Evolutionary conservation across 2,797 vertebrate species (phyloP), one percentile per base, ranked within the genome.

Genomic region (Hydrolagus colliei): DNA sequence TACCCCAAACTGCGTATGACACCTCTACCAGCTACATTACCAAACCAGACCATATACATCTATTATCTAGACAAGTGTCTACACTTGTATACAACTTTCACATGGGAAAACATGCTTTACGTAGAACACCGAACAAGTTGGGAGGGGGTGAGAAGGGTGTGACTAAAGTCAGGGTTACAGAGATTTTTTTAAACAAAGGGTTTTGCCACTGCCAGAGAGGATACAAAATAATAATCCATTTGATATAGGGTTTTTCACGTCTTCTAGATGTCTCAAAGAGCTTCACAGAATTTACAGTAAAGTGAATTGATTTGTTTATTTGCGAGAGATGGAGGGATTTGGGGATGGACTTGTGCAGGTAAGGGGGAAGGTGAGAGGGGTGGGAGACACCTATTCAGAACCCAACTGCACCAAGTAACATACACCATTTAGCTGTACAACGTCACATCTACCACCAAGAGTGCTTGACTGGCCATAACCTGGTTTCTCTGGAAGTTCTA

Each of bases 101-200:
- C 41, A 52, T 1, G 41, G 41, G 41, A 52, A 52, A 52, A 52
- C 41, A 86, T 78, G 73, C 82, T 87, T 85, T 73, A 86, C 87
- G 79, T 3, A 32, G 86, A 86, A 86, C 86, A 76, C 86, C 71
- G 61, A 68, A 86, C 74, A 72, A 80, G 79, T 86, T 87, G 86
- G 85, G 86, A 87, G 61, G 65, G 78, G 85, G 79, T 74, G 85
- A 86, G 86, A 73, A 85, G 79, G 87, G 86, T 59, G 79, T 87
- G 72, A 86, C 86, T 68, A 88, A 87, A 87, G 87, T 87, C 87
- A 88, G 87, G 86, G 82, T 88, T 87, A 87, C 86, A 85, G 86
- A 88, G 87, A 86, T 86, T 52, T 52, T 52, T 52, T 52, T 52
- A 52, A 27, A 27, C 27, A 27, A 27, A 52, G 41, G 41, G 41